Evolutionary conservation across 2,797 vertebrate species (phyloP), one percentile per base, ranked within the genome.

Genomic region (Tamandua tetradactyla): DNA sequence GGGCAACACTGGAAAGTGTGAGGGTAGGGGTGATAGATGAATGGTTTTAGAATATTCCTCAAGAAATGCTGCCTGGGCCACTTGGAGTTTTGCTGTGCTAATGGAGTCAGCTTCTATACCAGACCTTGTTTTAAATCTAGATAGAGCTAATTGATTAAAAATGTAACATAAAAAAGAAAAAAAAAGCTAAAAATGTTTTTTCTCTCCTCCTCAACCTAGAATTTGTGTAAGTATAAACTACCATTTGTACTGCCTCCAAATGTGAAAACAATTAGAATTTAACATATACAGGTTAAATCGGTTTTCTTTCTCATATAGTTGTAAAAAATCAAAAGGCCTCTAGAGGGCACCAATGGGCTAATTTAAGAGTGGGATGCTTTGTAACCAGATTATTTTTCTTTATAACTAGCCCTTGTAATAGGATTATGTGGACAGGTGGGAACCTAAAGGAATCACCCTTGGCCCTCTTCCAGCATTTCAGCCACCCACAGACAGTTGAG

Each of bases 321-420:
- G 93, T 81, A 84, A 74, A 87, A 87, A 89, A 52, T 32, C 6
- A 52, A 72, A 94, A 49, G 13, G 47, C 64, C 95, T 93, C 94
- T 93, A 95, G 96, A 91, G 96, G 95, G 76, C 68, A 1, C 80
- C 22, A 11, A 25, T 62, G 81, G 64, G 81, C 71, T 94, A 92
- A 81, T 87, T 87, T 93, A 66, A 89, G 49, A 86, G 47, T 64
- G 52, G 47, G 9, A 7, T 27, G 49, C 62, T 66, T 42, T 23
- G 15, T 75, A 22, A 20, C 55, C 89, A 8, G 5, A 92, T 95
- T 92, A 52, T 68, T 10, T 92, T 81, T 40, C 69, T 18, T 93
- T 78, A 76, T 30, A 91, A 69, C 92, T 91, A 81, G 32, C 23
- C 15, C 14, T 81, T 88, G 27, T 81, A 80, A 75, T 32, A 76